Base-by-base conservation (phyloP, 2,113 vertebrate species). In the Hemibagrus wyckioides region DNA sequence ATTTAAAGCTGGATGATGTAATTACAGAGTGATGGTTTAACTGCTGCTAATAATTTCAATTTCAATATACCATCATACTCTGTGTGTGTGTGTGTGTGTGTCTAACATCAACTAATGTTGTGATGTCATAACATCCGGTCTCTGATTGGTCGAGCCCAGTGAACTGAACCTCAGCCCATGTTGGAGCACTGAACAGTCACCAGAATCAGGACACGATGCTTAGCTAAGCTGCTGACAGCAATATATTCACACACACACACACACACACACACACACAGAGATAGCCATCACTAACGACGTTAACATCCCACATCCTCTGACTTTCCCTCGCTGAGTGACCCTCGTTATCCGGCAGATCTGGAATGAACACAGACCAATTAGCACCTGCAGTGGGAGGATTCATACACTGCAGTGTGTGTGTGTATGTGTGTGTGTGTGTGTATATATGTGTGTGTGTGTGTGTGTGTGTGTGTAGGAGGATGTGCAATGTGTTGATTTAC, bases 291-390 rank as follows among this genome's bases (percentile, higher is more conserved):
- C 82, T 56, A 39, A 80, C 10, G 17, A 57, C 9, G 50, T 25
- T 57, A 57, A 57, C 52, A 57, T 80, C 79, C 33, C 79, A 57
- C 79, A 80, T 80, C 54, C 79, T 77, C 75, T 50, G 44, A 14
- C 75, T 77, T 50, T 50, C 44, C 39, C 75, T 57, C 8, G 10
- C 76, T 80, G 21, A 80, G 54, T 80, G 79, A 80, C 79, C 54
- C 79, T 80, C 79, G 54, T 80, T 80, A 80, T 80, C 79, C 0
- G 52, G 52, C 54, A 57, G 56, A 65, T 67, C 56, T 89, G 85
- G 52, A 75, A 73, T n/a, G 90, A 91, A 91, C 88, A 86, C 80
- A 63, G 54, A 82, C 85, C 89, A 91, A 90, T 91, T 92, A 90
- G 86, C 91, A 93, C 92, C 92, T 91, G 90, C n/a, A 52, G 77